phyloP scores from a whole-genome alignment of 2,113 vertebrate species.

The Scytalopus superciliaris region DNA sequence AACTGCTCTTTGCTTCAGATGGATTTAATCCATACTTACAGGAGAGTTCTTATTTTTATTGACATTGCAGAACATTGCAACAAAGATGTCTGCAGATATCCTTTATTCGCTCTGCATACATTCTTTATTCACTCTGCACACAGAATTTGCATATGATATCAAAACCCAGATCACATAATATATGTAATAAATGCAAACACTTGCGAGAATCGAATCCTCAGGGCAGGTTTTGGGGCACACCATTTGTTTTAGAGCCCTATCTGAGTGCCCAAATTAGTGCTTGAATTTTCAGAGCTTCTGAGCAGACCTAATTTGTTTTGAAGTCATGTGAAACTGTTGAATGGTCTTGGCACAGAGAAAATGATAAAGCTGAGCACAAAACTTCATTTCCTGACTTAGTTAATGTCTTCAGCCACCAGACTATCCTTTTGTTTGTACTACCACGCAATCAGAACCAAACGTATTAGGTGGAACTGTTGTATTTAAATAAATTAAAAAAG shows the following conservation, averaged over 20 bases:
- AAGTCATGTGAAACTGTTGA: neutral
- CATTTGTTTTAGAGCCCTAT: neutral
- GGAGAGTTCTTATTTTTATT: neutral
- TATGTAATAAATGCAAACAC: neutral
- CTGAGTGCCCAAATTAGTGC: neutral
- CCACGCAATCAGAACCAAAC: neutral
- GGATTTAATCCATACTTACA: neutral
- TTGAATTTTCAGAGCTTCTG: neutral
- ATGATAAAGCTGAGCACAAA: neutral
- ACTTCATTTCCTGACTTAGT: neutral
- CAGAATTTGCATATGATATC: neutral
- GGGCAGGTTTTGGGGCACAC: neutral
- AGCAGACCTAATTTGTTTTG: neutral
- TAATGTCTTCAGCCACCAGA: neutral
- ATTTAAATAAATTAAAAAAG: neutral
- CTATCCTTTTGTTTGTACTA: neutral
- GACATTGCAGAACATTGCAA: neutral
- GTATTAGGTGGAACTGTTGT: neutral
- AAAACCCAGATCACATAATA: neutral
- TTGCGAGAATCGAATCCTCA: neutral
- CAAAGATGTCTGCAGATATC: neutral
- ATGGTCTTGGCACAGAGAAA: neutral
- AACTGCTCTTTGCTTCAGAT: rapidly evolving
- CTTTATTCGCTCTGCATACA: neutral
- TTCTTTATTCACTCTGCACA: neutral